Percentiles rank a stretch among this genome's conserved stretches.
Evolutionary conservation across 1,140 invertebrate genomes (phyloP).

Genomic region (Calephelis virginiensis): DNA sequence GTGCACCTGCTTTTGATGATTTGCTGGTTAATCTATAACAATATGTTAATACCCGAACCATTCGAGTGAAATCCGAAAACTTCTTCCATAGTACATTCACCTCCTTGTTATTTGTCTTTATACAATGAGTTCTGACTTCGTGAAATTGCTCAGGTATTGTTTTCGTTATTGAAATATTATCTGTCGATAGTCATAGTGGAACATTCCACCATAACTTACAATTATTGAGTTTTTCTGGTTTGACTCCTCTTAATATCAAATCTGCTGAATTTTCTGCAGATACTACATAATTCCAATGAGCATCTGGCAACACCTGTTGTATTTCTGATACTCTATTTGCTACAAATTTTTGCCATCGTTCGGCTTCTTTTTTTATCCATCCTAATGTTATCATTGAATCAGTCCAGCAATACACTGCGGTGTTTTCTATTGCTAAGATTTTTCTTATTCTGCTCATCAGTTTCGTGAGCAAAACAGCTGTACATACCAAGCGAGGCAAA

Average conservation of each 20-base stretch:
- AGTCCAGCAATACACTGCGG: neutral
- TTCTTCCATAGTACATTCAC: no score
- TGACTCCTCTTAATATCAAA: neutral
- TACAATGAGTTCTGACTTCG: neutral
- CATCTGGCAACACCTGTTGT: neutral
- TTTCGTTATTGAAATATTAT: neutral
- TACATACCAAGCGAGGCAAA: slow-evolving; percentile 17
- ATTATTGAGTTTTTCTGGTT: slow-evolving; percentile 7
- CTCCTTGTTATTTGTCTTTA: no score
- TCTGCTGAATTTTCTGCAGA: slow-evolving; percentile 2
- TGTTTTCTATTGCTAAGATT: neutral
- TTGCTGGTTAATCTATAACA: neutral
- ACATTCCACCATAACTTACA: neutral
- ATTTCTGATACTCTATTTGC: slow-evolving; percentile 7
- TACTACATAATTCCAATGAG: neutral
- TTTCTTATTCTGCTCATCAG: slow-evolving; percentile 12
- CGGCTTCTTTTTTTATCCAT: neutral
- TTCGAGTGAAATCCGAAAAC: neutral
- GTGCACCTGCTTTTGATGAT: neutral
- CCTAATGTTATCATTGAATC: slow-evolving; percentile 14
- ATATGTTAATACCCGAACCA: neutral
- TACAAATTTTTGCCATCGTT: neutral
- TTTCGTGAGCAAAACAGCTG: slow-evolving; percentile 17
- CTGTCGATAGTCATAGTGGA: neutral
- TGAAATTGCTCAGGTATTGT: neutral